phyloP scores from a whole-genome alignment of 2,113 vertebrate genomes.

The Lipotes vexillifer region DNA sequence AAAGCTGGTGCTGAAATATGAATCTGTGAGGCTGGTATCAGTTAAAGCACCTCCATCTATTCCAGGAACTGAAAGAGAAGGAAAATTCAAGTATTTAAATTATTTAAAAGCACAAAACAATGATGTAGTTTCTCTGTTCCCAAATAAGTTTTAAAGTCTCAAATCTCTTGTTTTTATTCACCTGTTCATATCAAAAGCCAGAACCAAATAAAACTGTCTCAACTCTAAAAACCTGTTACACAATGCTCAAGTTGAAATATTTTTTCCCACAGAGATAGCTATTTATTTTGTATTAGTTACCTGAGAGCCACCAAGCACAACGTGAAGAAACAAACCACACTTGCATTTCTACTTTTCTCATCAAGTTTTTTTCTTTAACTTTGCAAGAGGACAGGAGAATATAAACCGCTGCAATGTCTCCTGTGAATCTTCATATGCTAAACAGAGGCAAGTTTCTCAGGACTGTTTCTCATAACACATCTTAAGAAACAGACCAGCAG shows the following conservation, averaged over 20 bases:
- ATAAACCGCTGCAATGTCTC: background rate
- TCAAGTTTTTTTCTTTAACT: background rate
- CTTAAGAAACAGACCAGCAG: background rate
- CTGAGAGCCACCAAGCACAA: background rate
- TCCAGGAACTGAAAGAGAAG: constrained; percentile 89
- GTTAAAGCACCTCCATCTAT: constrained; percentile 92
- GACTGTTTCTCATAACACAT: background rate
- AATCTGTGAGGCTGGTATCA: constrained; percentile 96
- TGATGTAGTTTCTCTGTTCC: background rate
- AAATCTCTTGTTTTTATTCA: constrained; percentile 11
- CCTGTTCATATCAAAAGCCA: background rate
- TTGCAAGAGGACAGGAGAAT: background rate
- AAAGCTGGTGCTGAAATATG: constrained; percentile 99
- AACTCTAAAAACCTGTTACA: background rate
- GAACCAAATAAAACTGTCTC: background rate
- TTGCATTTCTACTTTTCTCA: background rate
- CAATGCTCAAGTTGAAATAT: background rate
- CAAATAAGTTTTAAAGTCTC: background rate
- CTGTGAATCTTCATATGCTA: background rate
- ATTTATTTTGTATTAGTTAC: constrained; percentile 7
- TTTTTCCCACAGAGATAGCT: background rate
- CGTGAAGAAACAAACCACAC: background rate
- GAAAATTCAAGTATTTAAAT: constrained; percentile 51
- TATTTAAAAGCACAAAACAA: background rate
- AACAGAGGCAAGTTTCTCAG: constrained; percentile 22